Evolutionary conservation across 2,113 vertebrate species (phyloP), one percentile per base, ranked within the genome.

Genomic region (Hirundichthys speculiger): DNA sequence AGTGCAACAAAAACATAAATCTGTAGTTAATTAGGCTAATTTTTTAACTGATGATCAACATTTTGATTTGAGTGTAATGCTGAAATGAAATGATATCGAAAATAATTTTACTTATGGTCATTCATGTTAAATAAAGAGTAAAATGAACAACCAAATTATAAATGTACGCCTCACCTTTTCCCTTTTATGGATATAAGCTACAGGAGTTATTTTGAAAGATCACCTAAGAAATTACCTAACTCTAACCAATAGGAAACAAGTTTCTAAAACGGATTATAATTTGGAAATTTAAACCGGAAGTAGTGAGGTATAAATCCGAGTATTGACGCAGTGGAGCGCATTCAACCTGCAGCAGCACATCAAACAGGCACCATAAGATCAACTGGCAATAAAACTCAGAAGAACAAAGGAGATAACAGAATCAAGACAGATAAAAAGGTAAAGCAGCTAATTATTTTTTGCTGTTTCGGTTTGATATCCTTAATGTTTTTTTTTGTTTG

Each of bases 341-440:
- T 47, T 61, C 2, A 40, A 79, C 41, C 68, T 76, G 64, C 64
- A n/a, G 22, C 75, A 48, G 22, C 41, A 6, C 49, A 47, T 20
- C 24, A 48, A 43, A 16, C 3, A n/a, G 2, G 25, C 10, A 16
- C 9, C 51, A 22, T 20, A 52, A 42, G 54, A 52, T 42, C 20
- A 45, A 13, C 5, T 34, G 5, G 40, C 20, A 3, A 12, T 27
- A 40, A 39, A 46, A 48, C 38, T 7, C 40, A 11, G 3, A 2
- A 47, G 19, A 55, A 70, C 53, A 57, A 49, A 57, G 34, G 24
- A 5, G 22, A 50, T 13, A 25, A 47, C 6, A 21, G 8, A 9
- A 22, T 1, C 18, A 22, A 3, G 72, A 42, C 60, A 25, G 27
- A 50, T 20, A 56, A 56, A 22, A 24, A 46, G 41, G 25, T 55